phyloP scores from a whole-genome alignment of 2,113 vertebrate genomes.

The Lichenostomus cassidix region DNA sequence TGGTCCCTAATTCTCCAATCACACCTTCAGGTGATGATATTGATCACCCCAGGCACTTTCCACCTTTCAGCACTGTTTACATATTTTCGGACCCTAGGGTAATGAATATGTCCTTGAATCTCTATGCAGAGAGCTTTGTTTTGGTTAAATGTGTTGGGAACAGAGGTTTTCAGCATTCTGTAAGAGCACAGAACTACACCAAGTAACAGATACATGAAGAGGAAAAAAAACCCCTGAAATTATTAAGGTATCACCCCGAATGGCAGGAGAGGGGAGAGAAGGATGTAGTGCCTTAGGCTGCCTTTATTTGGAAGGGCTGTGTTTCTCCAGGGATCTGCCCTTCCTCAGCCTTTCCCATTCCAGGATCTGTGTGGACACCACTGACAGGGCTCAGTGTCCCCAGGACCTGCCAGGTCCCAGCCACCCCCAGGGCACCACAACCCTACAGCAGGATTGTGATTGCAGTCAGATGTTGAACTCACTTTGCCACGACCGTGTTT shows the following conservation, averaged over 20 bases:
- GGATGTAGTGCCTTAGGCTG: background rate
- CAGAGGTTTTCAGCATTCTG: no score
- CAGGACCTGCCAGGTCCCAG: background rate
- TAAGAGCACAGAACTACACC: no score
- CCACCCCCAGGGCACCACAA: background rate
- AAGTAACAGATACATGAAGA: no score
- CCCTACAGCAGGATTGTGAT: background rate
- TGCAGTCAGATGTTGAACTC: constrained; percentile 69
- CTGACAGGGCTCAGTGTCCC: fast-evolving
- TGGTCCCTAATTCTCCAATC: no score
- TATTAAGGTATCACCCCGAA: background rate
- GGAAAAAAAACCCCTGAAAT: no score
- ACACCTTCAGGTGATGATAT: no score
- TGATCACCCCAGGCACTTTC: no score
- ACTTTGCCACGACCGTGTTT: constrained; percentile 96
- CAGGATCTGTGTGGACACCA: background rate
- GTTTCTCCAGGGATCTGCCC: background rate
- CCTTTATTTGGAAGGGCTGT: background rate
- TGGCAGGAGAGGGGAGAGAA: background rate
- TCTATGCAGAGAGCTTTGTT: no score
- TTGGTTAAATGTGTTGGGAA: no score
- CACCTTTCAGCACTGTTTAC: no score
- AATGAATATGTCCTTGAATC: no score
- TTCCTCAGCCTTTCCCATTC: background rate
- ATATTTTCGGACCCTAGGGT: no score